These are phyloP conservation scores for Rosalia funebris DNA, from an alignment of 2,888 invertebrate genomes.

Conservation along the genomic window DNA sequence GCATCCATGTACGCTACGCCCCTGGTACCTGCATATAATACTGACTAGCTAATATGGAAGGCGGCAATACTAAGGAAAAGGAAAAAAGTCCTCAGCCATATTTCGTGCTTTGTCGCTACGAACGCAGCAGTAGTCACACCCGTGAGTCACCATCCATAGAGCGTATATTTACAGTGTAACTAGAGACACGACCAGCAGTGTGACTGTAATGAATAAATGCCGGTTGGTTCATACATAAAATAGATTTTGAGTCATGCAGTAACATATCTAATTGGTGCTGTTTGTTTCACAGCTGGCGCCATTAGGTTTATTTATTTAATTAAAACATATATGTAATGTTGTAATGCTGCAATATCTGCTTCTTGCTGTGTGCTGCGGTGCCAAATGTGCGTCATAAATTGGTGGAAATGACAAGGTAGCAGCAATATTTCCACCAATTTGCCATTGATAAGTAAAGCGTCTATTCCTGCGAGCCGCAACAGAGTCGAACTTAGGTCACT, in stretches of 20 bases:
- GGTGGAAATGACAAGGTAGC: no score
- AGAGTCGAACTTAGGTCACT: no score
- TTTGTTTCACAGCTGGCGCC: neutral
- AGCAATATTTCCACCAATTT: no score
- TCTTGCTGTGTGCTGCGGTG: no score
- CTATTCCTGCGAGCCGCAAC: no score
- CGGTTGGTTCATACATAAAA: neutral
- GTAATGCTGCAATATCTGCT: neutral
- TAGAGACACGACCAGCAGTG: neutral
- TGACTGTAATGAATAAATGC: neutral
- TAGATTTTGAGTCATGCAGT: conserved; percentile 2
- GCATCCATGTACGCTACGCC: no score
- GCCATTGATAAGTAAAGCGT: no score
- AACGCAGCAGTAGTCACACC: neutral
- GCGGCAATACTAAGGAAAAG: no score
- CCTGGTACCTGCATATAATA: no score
- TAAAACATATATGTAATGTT: neutral
- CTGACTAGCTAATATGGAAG: no score
- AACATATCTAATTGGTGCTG: neutral
- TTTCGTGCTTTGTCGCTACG: neutral
- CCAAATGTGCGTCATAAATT: no score
- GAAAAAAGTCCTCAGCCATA: neutral
- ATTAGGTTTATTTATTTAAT: neutral
- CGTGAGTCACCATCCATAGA: neutral
- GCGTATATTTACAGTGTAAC: neutral